These are phyloP conservation scores for Hydrochoerus hydrochaeris DNA, from an alignment of 2,113 vertebrate genomes.

Conservation along the genomic window DNA sequence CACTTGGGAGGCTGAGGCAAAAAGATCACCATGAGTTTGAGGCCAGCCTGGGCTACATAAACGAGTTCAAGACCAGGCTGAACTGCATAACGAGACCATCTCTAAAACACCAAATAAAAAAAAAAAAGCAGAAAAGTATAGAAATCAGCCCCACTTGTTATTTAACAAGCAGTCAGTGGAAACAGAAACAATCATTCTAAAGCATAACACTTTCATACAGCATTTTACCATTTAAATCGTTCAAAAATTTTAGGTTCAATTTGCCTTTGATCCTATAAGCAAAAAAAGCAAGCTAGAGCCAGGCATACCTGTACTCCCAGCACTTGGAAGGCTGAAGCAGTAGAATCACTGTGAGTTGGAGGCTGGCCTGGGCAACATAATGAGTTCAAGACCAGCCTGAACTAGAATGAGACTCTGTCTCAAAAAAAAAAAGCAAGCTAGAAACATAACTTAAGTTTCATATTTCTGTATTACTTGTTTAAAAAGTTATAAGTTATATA, in stretches of 20 bases:
- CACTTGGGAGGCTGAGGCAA: not conserved
- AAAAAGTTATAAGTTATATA: not conserved
- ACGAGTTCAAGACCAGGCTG: not conserved
- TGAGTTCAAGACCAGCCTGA: too few species aligned
- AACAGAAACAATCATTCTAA: conserved; percentile 5
- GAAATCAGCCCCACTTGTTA: not conserved
- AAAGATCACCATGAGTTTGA: not conserved
- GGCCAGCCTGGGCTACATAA: not conserved
- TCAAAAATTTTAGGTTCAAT: not conserved
- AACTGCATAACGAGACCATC: not conserved
- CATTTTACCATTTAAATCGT: not conserved
- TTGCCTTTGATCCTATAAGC: not conserved
- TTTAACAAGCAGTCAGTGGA: not conserved
- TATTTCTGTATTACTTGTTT: not conserved
- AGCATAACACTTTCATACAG: not conserved
- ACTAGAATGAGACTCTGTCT: too few species aligned
- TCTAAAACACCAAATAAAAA: not conserved
- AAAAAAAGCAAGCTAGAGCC: too few species aligned
- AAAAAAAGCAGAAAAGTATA: not conserved
- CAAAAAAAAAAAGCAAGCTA: not conserved
- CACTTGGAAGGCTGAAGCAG: too few species aligned
- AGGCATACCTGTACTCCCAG: too few species aligned
- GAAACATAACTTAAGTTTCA: not conserved
- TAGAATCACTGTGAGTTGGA: too few species aligned
- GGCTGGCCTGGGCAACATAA: too few species aligned